Percentiles rank a stretch among this genome's conserved stretches.
Conservation (phyloP, 2,113 vertebrate species). For the Rhinolophus sinicus region DNA sequence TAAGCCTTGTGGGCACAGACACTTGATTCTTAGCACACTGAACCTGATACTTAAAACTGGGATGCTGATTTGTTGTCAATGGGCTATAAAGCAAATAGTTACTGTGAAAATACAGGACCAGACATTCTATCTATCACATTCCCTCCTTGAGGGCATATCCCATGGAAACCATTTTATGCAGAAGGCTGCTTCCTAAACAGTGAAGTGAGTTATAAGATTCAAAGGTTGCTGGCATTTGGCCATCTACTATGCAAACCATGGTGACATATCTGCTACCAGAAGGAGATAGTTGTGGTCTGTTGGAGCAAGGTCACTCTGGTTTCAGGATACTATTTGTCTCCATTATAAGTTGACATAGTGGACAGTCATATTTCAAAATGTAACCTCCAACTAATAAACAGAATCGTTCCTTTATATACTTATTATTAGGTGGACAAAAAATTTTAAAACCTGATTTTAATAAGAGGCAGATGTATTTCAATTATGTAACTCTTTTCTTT, state of each 20-base stretch:
- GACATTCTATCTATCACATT: not conserved
- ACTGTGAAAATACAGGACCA: not conserved
- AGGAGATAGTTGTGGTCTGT: not conserved
- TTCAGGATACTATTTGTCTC: not conserved
- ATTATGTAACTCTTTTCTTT: slow-evolving; percentile 66
- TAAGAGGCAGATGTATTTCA: slow-evolving; percentile 59
- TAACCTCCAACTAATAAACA: not conserved
- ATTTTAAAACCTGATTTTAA: not conserved
- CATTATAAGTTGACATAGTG: not conserved
- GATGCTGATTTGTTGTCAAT: not conserved
- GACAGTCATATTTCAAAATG: not conserved
- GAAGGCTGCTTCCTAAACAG: not conserved
- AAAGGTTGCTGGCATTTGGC: not conserved
- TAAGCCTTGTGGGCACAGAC: not conserved
- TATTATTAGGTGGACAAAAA: slow-evolving; percentile 39
- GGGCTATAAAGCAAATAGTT: not conserved
- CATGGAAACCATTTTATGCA: not conserved
- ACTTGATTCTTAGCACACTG: not conserved
- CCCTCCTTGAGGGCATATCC: not conserved
- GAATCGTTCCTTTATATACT: not conserved
- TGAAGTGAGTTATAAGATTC: not conserved
- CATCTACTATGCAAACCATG: not conserved
- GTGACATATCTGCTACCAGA: not conserved
- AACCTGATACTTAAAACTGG: not conserved
- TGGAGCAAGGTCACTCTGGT: not conserved